Percentiles rank a stretch among this genome's conserved stretches.
Conservation (phyloP, 2,113 vertebrate species). For the Cepphus grylle region DNA sequence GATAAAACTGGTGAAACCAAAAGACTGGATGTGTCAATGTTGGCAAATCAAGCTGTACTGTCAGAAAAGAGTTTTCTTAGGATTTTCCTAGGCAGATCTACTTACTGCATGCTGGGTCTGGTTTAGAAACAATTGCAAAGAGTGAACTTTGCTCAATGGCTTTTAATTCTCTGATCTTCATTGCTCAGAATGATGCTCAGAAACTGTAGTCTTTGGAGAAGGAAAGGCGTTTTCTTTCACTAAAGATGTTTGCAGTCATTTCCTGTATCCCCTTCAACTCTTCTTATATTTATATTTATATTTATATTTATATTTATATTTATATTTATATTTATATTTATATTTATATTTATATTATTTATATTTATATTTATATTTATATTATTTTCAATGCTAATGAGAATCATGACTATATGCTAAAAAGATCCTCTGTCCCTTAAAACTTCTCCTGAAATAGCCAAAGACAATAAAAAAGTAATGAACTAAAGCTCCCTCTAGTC, state of each 20-base stretch:
- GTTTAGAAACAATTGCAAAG: neutral
- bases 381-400: constrained; percentile 17
- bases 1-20: neutral
- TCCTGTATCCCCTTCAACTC: neutral
- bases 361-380: too few relatives aligned
- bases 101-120: neutral
- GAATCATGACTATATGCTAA: neutral
- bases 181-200: neutral
- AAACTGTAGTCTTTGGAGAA: neutral
- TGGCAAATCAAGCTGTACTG: neutral
- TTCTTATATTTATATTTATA: neutral
- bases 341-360: neutral
- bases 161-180: neutral
- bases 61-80: neutral
- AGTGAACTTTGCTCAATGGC: neutral
- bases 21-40: neutral
- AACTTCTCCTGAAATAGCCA: neutral
- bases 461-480: neutral
- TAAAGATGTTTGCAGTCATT: neutral
- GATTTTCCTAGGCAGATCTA: neutral
- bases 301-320: neutral
- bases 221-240: neutral
- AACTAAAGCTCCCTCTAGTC: neutral
- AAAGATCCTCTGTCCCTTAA: neutral
- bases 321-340: neutral